Percentiles rank a stretch among this genome's conserved stretches.
phyloP scores from a whole-genome alignment of 2,888 invertebrate species.

The Spodoptera exigua region DNA sequence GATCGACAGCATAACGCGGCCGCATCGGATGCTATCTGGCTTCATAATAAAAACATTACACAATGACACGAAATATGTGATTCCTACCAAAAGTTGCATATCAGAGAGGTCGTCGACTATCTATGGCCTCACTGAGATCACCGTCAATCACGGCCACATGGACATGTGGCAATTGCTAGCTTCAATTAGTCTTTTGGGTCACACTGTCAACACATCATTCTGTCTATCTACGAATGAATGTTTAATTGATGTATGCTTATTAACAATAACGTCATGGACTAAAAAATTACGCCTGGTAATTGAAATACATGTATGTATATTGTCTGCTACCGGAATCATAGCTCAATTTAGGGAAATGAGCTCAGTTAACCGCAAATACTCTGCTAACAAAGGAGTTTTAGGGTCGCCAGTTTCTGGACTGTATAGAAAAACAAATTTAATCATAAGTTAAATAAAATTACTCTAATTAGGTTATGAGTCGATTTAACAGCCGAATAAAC shows the following conservation, averaged over 20 bases:
- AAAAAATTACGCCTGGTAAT: background rate
- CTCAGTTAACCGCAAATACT: conserved; percentile 10
- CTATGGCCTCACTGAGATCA: conserved; percentile 58
- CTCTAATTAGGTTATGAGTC: too few species aligned
- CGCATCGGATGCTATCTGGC: background rate
- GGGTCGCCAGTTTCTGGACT: too few species aligned
- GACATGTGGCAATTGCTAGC: conserved; percentile 51
- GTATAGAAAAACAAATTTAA: too few species aligned
- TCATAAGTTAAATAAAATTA: too few species aligned
- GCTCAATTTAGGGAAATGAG: conserved; percentile 15
- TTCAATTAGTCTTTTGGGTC: conserved; percentile 56
- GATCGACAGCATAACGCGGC: background rate
- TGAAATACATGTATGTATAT: background rate
- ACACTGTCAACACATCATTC: conserved; percentile 32
- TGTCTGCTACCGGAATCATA: background rate
- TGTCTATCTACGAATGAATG: conserved; percentile 18
- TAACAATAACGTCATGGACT: conserved; percentile 2
- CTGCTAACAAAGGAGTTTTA: too few species aligned
- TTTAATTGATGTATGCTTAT: conserved; percentile 21
- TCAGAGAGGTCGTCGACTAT: conserved; percentile 55
- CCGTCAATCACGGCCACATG: conserved; percentile 52
- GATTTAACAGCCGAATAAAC: too few species aligned
- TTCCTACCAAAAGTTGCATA: conserved; percentile 29
- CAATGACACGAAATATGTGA: conserved; percentile 7
- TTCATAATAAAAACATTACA: conserved; percentile 9